These are phyloP conservation scores for Neoarius graeffei DNA, from an alignment of 2,113 vertebrate species.

Conservation along the genomic window DNA sequence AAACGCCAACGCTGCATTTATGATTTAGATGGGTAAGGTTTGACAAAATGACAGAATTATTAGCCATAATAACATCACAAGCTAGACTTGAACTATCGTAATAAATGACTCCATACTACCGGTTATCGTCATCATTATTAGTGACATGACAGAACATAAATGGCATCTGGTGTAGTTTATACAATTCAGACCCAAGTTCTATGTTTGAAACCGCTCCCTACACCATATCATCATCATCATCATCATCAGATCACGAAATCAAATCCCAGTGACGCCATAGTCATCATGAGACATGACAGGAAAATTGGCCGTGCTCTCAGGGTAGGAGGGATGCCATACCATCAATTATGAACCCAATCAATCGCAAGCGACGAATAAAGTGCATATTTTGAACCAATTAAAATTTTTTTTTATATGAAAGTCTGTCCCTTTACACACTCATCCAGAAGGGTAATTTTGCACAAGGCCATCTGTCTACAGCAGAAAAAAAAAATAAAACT, in stretches of 20 bases:
- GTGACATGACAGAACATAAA: neutral
- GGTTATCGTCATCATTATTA: neutral
- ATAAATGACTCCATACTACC: no score
- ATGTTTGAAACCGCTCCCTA: neutral
- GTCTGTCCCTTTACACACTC: no score
- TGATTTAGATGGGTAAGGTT: neutral
- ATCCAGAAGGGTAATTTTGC: no score
- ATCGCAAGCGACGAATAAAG: neutral
- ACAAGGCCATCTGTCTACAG: no score
- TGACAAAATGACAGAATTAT: no score
- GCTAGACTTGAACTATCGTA: neutral
- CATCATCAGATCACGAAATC: neutral
- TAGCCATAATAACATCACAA: neutral
- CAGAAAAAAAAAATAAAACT: no score
- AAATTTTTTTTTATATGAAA: no score
- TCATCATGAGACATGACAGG: neutral
- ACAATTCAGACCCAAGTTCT: neutral
- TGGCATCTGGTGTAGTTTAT: neutral
- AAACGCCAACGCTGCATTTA: neutral
- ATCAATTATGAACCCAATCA: neutral
- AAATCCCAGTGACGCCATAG: neutral
- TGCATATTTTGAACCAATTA: no score
- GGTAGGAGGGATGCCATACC: neutral
- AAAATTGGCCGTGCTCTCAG: neutral
- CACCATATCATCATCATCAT: no score